Evolutionary conservation across 2,888 invertebrate species (phyloP).

Genomic region (Shargacucullia verbasci): DNA sequence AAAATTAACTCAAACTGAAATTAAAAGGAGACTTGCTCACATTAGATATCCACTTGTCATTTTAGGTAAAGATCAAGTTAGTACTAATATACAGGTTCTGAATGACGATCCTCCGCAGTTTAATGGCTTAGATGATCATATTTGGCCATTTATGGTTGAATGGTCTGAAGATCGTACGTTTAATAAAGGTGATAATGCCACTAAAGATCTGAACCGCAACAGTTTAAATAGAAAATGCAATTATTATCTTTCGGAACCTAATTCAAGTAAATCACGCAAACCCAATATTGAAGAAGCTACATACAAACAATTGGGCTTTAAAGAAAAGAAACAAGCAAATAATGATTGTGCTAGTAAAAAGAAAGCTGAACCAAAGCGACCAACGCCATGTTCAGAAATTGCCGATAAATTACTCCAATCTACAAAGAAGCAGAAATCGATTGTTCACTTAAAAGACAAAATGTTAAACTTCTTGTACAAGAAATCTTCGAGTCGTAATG

Average conservation of each 20-base stretch:
- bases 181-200: background rate
- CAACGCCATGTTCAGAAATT: conserved; percentile 29
- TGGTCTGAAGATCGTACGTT: conserved; percentile 60
- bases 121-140: conserved; percentile 69
- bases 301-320: conserved; percentile 7
- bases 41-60: conserved; percentile 75
- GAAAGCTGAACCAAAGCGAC: conserved; percentile 34
- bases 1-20: conserved; percentile 72
- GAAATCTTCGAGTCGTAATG: conserved; percentile 58
- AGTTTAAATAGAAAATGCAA: conserved; percentile 5
- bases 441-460: conserved; percentile 71
- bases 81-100: conserved; percentile 62
- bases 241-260: conserved; percentile 5
- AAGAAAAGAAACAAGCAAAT: conserved; percentile 20
- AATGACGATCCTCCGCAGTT: conserved; percentile 72
- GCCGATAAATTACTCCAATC: conserved; percentile 41
- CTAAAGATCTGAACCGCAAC: conserved; percentile 7
- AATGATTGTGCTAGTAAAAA: conserved; percentile 26
- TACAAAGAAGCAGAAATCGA: conserved; percentile 60
- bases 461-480: conserved; percentile 74
- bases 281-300: conserved; percentile 6
- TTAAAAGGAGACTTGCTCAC: conserved; percentile 69
- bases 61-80: conserved; percentile 76
- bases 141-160: conserved; percentile 81
- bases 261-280: conserved; percentile 24